These are phyloP conservation scores for Zosterops pallidus DNA, from an alignment of 2,113 vertebrate genomes.

Conservation along the genomic window DNA sequence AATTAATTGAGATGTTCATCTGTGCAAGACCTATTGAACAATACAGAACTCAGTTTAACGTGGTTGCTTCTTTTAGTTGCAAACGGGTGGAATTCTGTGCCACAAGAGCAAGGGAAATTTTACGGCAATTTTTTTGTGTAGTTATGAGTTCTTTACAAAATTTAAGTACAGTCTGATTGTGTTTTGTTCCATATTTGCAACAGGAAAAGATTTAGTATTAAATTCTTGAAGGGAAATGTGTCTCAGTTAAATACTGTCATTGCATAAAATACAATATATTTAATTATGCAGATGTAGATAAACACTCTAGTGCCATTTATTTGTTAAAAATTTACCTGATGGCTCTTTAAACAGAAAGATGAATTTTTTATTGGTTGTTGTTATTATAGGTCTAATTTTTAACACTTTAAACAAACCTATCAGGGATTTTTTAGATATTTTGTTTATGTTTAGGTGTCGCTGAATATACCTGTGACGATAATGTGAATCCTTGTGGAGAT, in stretches of 20 bases:
- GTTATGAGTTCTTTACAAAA: neutral
- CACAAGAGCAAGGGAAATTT: neutral
- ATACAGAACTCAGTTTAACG: neutral
- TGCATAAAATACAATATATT: neutral
- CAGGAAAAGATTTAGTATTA: neutral
- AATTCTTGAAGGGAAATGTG: neutral
- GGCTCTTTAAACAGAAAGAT: neutral
- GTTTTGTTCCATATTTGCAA: neutral
- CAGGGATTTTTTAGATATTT: neutral
- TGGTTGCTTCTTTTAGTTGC: neutral
- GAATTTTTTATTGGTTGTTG: neutral
- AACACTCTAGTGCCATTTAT: neutral
- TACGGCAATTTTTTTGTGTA: neutral
- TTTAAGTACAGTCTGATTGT: neutral
- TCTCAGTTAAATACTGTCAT: neutral
- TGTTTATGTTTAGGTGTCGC: slow-evolving; percentile 73
- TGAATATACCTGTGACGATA: slow-evolving; percentile 88
- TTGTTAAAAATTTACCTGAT: neutral
- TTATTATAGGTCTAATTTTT: neutral
- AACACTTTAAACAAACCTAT: neutral
- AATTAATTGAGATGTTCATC: neutral
- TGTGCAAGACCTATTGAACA: neutral
- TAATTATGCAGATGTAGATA: neutral
- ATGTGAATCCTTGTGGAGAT: slow-evolving; percentile 91
- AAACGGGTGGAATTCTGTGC: neutral